Percentiles rank a stretch among this genome's conserved stretches.
These are phyloP conservation scores for Paradoxurus hermaphroditus DNA, from an alignment of 2,113 vertebrate species.

Conservation along the genomic window DNA sequence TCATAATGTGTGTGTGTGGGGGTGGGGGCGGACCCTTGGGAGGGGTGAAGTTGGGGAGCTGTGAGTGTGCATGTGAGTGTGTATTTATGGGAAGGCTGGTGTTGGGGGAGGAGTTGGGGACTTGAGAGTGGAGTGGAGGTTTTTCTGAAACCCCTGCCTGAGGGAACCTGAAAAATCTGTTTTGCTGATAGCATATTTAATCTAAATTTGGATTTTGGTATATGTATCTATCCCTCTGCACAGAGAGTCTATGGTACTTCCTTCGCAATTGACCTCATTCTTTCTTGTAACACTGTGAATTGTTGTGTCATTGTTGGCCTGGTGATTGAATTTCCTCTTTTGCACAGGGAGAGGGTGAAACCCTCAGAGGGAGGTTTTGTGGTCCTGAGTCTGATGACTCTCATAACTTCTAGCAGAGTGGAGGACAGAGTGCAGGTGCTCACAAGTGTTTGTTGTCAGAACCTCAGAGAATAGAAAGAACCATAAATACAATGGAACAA, in stretches of 20 bases:
- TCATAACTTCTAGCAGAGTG: neutral
- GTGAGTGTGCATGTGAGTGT: neutral
- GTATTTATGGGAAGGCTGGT: neutral
- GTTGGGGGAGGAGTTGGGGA: neutral
- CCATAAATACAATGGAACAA: neutral
- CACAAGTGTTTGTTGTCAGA: neutral
- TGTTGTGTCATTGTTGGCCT: neutral
- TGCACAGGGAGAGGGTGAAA: neutral
- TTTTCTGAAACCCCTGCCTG: neutral
- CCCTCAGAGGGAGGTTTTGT: neutral
- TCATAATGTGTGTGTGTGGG: neutral
- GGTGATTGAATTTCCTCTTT: neutral
- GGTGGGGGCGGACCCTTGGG: neutral
- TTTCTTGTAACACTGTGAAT: neutral
- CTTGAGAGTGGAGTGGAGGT: neutral
- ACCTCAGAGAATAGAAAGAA: neutral
- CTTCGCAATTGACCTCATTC: neutral
- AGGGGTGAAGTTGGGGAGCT: neutral
- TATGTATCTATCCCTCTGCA: neutral
- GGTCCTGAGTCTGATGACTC: neutral
- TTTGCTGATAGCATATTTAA: neutral
- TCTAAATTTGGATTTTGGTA: neutral
- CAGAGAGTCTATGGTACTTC: neutral
- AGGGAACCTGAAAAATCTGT: neutral
- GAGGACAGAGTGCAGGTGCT: neutral